phyloP scores from a whole-genome alignment of 1,140 invertebrate species.

The Drosophila yakuba region DNA sequence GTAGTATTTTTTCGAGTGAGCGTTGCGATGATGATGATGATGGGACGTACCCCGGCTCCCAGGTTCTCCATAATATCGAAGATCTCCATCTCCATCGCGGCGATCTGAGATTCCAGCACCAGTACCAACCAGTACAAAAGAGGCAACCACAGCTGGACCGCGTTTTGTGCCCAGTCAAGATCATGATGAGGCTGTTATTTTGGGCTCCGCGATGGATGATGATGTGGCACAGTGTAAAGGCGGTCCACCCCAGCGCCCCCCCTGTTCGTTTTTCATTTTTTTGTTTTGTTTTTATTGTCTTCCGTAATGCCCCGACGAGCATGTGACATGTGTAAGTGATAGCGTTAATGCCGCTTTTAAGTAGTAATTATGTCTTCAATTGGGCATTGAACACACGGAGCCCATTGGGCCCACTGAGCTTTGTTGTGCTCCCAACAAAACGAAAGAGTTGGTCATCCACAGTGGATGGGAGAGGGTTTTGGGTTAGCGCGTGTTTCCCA shows the following conservation, averaged over 20 bases:
- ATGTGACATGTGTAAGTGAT: slow-evolving; percentile 82
- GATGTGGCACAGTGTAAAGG: slow-evolving; percentile 48
- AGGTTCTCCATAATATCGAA: slow-evolving; percentile 36
- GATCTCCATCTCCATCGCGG: slow-evolving; percentile 23
- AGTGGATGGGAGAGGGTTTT: not conserved
- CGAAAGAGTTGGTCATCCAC: slow-evolving; percentile 26
- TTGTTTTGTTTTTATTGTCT: slow-evolving; percentile 58
- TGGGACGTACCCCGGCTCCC: slow-evolving; percentile 36
- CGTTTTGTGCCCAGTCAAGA: slow-evolving; percentile 67
- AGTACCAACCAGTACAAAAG: slow-evolving; percentile 34
- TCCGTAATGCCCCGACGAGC: slow-evolving; percentile 71
- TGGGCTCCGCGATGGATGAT: slow-evolving; percentile 16
- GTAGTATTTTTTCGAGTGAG: slow-evolving; percentile 2
- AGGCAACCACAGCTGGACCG: slow-evolving; percentile 25
- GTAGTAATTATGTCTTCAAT: slow-evolving; percentile 81
- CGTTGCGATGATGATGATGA: slow-evolving; percentile 6
- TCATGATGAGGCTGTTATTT: slow-evolving; percentile 81
- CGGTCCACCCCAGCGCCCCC: slow-evolving; percentile 23
- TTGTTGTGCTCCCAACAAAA: slow-evolving; percentile 24
- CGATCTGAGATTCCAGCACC: slow-evolving; percentile 25
- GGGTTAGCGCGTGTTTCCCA: slow-evolving; percentile 45
- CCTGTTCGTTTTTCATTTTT: not conserved
- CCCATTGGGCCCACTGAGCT: slow-evolving; percentile 20
- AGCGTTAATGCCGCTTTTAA: slow-evolving; percentile 80
- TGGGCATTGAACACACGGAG: slow-evolving; percentile 53